Percentiles rank a stretch among this genome's conserved stretches.
Conservation (phyloP, 1,140 invertebrate species). For the Medauroidea extradentata region DNA sequence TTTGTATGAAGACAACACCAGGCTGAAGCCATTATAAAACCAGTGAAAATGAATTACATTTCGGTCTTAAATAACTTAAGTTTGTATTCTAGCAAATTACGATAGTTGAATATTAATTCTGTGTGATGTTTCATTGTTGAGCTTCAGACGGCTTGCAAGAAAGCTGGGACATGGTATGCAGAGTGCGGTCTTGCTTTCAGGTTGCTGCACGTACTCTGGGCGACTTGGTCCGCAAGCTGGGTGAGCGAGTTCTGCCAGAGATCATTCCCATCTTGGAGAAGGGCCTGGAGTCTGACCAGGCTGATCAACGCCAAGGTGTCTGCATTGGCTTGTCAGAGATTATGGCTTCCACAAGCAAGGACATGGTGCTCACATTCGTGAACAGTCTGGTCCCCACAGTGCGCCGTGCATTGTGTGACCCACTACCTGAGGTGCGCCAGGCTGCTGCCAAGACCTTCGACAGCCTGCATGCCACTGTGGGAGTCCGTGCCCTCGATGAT, state of each 20-base stretch:
- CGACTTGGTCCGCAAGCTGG: constrained; percentile 95
- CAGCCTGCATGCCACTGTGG: constrained; percentile 90
- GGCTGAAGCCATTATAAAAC: too few species aligned
- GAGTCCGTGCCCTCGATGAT: constrained; percentile 92
- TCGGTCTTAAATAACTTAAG: too few species aligned
- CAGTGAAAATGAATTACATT: too few species aligned
- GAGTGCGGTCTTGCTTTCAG: constrained; percentile 57
- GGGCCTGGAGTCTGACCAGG: constrained; percentile 82
- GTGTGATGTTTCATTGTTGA: too few species aligned
- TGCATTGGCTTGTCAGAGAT: constrained; percentile 98
- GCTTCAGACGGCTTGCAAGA: too few species aligned
- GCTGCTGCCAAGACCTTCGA: constrained; percentile 97
- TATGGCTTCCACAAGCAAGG: constrained; percentile 91
- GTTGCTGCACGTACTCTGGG: constrained; percentile 93
- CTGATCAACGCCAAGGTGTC: constrained; percentile 95
- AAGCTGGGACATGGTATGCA: too few species aligned
- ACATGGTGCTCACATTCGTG: constrained; percentile 91
- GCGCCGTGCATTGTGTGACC: constrained; percentile 86
- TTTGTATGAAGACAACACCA: too few species aligned
- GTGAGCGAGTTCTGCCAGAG: constrained; percentile 94
- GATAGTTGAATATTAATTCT: too few species aligned
- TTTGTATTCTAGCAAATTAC: too few species aligned
- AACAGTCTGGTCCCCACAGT: constrained; percentile 98
- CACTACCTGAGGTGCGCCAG: constrained; percentile 83
- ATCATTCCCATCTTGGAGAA: constrained; percentile 96